phyloP scores from a whole-genome alignment of 2,888 invertebrate genomes.

The Aporophyla nigra region DNA sequence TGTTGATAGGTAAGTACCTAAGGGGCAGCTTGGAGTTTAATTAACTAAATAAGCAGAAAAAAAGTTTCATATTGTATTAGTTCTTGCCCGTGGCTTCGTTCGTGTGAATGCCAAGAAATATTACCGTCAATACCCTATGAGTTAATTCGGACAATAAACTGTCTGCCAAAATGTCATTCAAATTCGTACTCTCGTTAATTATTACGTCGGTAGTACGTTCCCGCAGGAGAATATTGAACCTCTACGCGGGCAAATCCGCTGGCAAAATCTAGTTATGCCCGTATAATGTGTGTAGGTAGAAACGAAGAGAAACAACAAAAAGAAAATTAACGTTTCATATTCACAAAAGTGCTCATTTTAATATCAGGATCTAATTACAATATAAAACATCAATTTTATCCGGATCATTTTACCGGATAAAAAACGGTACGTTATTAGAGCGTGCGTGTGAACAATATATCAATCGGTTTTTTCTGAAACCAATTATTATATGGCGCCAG shows the following conservation, averaged over 20 bases:
- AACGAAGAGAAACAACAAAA: neutral
- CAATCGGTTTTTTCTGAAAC: constrained; percentile 58
- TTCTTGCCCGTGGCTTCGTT: neutral
- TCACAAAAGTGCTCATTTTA: constrained; percentile 8
- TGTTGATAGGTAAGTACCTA: neutral
- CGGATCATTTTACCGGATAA: constrained; percentile 32
- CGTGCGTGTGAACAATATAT: constrained; percentile 54
- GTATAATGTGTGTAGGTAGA: neutral
- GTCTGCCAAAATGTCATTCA: no score
- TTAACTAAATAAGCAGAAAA: constrained; percentile 13
- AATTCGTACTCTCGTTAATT: no score
- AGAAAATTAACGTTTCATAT: neutral
- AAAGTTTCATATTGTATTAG: neutral
- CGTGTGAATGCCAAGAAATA: neutral
- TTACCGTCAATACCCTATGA: no score
- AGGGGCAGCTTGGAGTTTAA: constrained; percentile 10
- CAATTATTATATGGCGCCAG: constrained; percentile 64
- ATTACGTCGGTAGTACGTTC: no score
- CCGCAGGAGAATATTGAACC: no score
- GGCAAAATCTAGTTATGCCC: no score
- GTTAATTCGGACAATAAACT: no score
- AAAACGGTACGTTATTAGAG: constrained; percentile 43
- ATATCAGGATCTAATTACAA: constrained; percentile 41
- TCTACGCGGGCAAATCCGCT: no score
- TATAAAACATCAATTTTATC: constrained; percentile 39